Base-by-base conservation (phyloP, 2,888 invertebrate genomes). In the Hymenopus coronatus region DNA sequence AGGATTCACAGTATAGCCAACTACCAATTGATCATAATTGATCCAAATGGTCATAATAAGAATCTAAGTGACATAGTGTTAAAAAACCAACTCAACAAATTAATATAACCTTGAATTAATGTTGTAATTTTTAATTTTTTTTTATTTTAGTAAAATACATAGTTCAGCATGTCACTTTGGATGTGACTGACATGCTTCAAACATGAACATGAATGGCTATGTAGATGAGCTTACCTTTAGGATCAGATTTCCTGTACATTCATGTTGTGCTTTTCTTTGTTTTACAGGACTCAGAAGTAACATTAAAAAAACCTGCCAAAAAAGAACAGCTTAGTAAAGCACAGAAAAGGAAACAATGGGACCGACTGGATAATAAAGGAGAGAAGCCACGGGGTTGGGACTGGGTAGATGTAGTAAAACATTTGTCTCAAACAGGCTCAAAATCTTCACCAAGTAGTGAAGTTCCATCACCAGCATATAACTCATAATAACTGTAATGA, bases 341-440 rank as follows among this genome's bases (percentile, higher is more conserved):
- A 0, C 98, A 99, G 93, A 99, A 99, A 93, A 95, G 98, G 20
- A 95, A 97, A 90, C 96, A 97, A 92, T 98, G 97, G 97, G 98
- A 98, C 92, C 95, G 96, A 89, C 95, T 97, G 0, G 98, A 98
- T 93, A 94, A 95, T 28, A 96, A 96, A 54, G 98, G 98, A 0
- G 98, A 98, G 92, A 95, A 95, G 91, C 97, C 97, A 0, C 94
- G 99, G 46, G 99, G 99, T 0, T 98, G 96, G 96, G 96, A 99
- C 94, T 99, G 99, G 99, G 96, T 99, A 15, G 99, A 99, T 92
- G 96, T 99, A 90, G 96, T 99, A n/a, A 98, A 98, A 93, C 99
- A 99, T 94, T 95, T 99, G 89, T 97, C 98, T 15, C 98, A 98
- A 93, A 96, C 96, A 88, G 96, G 95, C 90, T 93, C 94, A 85